phyloP scores from a whole-genome alignment of 2,888 invertebrate species.

The Perizoma affinitatum region DNA sequence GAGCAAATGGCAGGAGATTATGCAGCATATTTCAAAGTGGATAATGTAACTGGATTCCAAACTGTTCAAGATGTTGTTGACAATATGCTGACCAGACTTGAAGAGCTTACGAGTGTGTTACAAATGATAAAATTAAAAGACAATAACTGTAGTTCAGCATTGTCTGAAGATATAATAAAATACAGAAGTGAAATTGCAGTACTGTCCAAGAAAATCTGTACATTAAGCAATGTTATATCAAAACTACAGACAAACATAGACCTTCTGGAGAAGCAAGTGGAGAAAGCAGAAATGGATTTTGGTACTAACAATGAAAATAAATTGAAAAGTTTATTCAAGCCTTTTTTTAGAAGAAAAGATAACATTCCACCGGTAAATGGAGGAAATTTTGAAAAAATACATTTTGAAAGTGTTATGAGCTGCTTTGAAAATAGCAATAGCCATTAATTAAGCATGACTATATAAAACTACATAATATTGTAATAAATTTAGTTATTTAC shows the following conservation, averaged over 20 bases:
- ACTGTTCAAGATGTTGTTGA: constrained; percentile 86
- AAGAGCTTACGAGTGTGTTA: constrained; percentile 86
- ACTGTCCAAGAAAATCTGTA: constrained; percentile 82
- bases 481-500: constrained; percentile 9
- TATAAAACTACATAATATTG: background rate
- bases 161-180: constrained; percentile 81
- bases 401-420: constrained; percentile 61
- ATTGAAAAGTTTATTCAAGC: constrained; percentile 84
- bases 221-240: constrained; percentile 80
- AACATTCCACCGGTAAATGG: constrained; percentile 42
- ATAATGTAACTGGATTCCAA: constrained; percentile 81
- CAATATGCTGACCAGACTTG: constrained; percentile 87
- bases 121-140: constrained; percentile 82
- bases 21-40: constrained; percentile 80
- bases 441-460: background rate
- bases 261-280: constrained; percentile 83
- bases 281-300: constrained; percentile 85
- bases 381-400: constrained; percentile 37
- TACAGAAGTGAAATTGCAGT: constrained; percentile 79
- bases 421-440: constrained; percentile 58
- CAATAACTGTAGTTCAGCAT: constrained; percentile 68
- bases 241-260: constrained; percentile 79
- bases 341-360: constrained; percentile 78
- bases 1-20: constrained; percentile 82
- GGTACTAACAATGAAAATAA: constrained; percentile 83